Percentiles rank a stretch among this genome's conserved stretches.
Evolutionary conservation across 2,797 vertebrate species (phyloP).

Genomic region (Sphaeramia orbicularis): DNA sequence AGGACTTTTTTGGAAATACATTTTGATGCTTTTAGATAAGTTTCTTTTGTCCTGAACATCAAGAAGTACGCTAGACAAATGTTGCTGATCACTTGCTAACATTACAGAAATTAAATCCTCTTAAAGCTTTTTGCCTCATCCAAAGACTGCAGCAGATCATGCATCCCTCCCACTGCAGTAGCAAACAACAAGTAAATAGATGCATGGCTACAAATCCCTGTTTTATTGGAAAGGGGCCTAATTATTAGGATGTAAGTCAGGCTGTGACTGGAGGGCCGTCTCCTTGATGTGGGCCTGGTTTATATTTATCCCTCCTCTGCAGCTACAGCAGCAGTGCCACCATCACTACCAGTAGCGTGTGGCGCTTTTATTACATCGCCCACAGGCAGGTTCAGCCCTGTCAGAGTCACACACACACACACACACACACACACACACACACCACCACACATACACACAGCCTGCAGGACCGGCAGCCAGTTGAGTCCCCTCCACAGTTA

Average conservation of each 20-base stretch:
- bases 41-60: background rate
- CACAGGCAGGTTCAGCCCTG: conserved; percentile 94
- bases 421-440: conserved; percentile 44
- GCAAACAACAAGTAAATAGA: conserved; percentile 78
- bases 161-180: conserved; percentile 64
- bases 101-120: conserved; percentile 46
- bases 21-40: background rate
- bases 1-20: background rate
- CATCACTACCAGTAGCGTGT: conserved; percentile 83
- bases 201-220: conserved; percentile 80
- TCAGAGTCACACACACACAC: conserved; percentile 62
- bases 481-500: conserved; percentile 89
- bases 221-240: conserved; percentile 83
- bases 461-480: conserved; percentile 77
- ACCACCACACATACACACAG: conserved; percentile 58
- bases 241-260: conserved; percentile 86
- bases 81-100: conserved; percentile 36
- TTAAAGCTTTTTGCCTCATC: conserved; percentile 38
- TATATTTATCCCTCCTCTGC: conserved; percentile 94
- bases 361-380: conserved; percentile 94
- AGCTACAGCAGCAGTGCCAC: conserved; percentile 80
- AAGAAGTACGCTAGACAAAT: conserved; percentile 8
- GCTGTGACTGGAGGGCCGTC: conserved; percentile 81
- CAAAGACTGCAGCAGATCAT: conserved; percentile 51
- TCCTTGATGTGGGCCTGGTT: conserved; percentile 79